Base-by-base conservation (phyloP, 2,888 invertebrate genomes). In the Chloroclysta siterata region DNA sequence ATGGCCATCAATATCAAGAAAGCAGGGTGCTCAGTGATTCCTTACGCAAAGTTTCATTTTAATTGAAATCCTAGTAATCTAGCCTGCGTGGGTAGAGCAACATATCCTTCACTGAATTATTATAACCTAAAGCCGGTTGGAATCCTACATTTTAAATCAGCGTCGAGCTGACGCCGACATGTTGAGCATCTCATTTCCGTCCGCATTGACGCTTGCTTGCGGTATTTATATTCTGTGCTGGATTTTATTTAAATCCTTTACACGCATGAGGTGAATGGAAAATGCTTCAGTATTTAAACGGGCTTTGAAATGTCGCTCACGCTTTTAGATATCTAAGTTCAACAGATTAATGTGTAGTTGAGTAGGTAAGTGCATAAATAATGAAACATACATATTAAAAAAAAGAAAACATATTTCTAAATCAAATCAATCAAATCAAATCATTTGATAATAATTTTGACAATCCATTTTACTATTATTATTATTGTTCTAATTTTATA, bases 151-250 rank as follows among this genome's bases (percentile, higher is more conserved):
- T 65, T 57, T 33, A 61, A 65, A 54, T 17, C 13, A 54, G 14
- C 54, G 41, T 51, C 53, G 41, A 13, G 51, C 57, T 46, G 57
- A 58, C 29, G 39, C 47, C 57, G 66, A 56, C 66, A 52, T 62
- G 62, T 57, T 52, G 55, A 60, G 51, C 47, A 46, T 41, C 47
- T 61, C 51, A 65, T 65, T 61, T 61, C 54, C 61, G 53, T 46
- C 8, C 36, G 36, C 36, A 10, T 10, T 39, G 17, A 15, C 46
- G 15, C 15, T 15, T 7, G 51, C 63, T 29, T 13, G 22, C 39
- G 11, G 14, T 8, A 56, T 53, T 48, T n/a, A 47, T 41, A 39
- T 60, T 56, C 15, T 36, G 51, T 5, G 39, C 28, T 39, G 52
- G 51, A 28, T 54, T 51, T 48, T 54, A 59, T 48, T 54, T 46